A percentile compares a stretch with the other conserved stretches of the same genome.
These are phyloP conservation scores for Athetis lepigone DNA, from an alignment of 2,888 invertebrate species.

Conservation along the genomic window DNA sequence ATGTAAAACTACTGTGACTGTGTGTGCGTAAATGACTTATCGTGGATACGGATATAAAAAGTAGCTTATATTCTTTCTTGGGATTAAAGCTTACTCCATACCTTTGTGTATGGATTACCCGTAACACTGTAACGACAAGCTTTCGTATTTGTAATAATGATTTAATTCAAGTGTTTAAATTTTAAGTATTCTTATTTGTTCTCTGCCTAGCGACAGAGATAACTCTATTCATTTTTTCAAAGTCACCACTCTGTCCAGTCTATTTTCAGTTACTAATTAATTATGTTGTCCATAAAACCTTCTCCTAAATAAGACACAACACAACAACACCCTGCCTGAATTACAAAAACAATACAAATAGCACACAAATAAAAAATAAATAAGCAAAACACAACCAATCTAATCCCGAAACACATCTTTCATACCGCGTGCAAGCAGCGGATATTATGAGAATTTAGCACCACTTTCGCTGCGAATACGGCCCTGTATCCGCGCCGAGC, in stretches of 20 bases:
- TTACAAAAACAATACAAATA: constrained; percentile 13
- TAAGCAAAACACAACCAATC: constrained; percentile 37
- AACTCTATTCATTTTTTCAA: background rate
- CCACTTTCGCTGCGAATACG: constrained; percentile 46
- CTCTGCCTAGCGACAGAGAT: background rate
- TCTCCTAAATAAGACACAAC: background rate
- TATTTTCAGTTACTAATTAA: background rate
- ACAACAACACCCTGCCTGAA: background rate
- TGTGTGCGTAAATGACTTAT: no score
- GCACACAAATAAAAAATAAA: constrained; percentile 23
- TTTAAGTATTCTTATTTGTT: background rate
- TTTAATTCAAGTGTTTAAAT: background rate
- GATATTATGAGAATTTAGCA: constrained; percentile 58
- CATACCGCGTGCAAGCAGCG: constrained; percentile 41
- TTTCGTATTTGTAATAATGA: no score
- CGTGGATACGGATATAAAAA: no score
- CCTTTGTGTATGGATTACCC: no score
- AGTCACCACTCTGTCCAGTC: background rate
- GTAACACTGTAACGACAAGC: no score
- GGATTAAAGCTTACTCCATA: no score
- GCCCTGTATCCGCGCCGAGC: constrained; percentile 71
- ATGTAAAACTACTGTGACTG: no score
- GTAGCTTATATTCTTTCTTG: no score
- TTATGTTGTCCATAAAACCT: background rate
- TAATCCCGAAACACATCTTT: constrained; percentile 43